These are phyloP conservation scores for Mycalesis mineus DNA, from an alignment of 2,888 invertebrate species.

Conservation along the genomic window DNA sequence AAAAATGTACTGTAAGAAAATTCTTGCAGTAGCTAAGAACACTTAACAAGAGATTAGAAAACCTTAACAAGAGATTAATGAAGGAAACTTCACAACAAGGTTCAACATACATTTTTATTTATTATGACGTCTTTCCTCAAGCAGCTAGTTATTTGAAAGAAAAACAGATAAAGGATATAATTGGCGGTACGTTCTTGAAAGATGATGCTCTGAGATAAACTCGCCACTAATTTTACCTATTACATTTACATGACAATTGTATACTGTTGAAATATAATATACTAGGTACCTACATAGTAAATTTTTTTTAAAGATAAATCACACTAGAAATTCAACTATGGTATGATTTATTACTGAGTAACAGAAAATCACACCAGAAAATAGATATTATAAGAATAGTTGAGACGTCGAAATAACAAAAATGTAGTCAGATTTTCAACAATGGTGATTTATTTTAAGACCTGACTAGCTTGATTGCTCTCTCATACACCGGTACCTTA, in stretches of 20 bases:
- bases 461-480: too few relatives aligned
- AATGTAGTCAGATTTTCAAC: too few relatives aligned
- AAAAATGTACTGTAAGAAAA: not conserved
- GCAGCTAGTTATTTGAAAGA: not conserved
- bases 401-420: too few relatives aligned
- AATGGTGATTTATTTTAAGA: too few relatives aligned
- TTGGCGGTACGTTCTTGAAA: not conserved
- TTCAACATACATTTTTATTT: not conserved
- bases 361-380: too few relatives aligned
- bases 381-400: too few relatives aligned
- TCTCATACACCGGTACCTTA: too few relatives aligned
- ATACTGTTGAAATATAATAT: too few relatives aligned
- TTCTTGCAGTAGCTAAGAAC: not conserved
- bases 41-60: not conserved
- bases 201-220: not conserved
- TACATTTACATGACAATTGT: not conserved
- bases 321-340: too few relatives aligned
- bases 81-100: not conserved
- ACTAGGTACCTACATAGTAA: not conserved
- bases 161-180: not conserved
- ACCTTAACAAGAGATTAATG: not conserved
- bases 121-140: not conserved
- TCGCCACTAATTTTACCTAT: not conserved
- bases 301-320: too few relatives aligned
- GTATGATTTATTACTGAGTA: too few relatives aligned